phyloP scores from a whole-genome alignment of 1,140 invertebrate genomes.

The Caenorhabditis brenneri region DNA sequence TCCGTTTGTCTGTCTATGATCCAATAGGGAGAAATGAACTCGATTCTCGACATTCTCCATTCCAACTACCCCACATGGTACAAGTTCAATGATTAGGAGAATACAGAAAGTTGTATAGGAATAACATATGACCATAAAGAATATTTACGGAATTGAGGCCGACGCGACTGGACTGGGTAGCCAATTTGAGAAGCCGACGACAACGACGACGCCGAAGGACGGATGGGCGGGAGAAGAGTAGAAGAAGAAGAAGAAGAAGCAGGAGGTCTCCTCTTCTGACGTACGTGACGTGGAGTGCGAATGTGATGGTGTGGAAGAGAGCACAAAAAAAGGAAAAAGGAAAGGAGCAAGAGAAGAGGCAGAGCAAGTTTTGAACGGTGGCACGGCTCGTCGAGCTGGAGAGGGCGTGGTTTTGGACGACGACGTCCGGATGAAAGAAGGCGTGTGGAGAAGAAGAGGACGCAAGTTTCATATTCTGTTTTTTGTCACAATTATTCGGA shows the following conservation, averaged over 20 bases:
- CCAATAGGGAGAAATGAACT: not conserved
- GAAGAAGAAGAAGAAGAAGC: conserved; percentile 6
- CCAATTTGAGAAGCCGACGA: conserved; percentile 28
- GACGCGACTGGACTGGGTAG: conserved; percentile 2
- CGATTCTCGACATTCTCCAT: not conserved
- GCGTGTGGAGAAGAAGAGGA: not conserved
- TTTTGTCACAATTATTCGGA: not conserved
- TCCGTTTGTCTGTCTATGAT: not conserved
- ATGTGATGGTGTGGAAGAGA: conserved; percentile 36
- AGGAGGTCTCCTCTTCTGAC: conserved; percentile 10
- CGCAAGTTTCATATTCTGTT: conserved; percentile 12
- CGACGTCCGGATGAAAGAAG: not conserved
- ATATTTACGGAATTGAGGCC: conserved; percentile 3
- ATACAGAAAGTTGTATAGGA: not conserved
- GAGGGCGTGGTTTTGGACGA: not conserved
- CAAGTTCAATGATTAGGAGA: conserved; percentile 6
- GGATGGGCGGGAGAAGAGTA: not conserved
- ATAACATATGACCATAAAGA: conserved; percentile 41
- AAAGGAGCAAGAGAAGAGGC: not conserved
- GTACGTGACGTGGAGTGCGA: conserved; percentile 30
- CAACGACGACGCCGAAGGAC: not conserved
- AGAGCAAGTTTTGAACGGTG: conserved; percentile 30
- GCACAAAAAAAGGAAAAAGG: not conserved
- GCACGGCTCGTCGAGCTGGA: not conserved
- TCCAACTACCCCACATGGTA: not conserved